Conservation (phyloP, 2,797 vertebrate species). For the Bufotes viridis region DNA sequence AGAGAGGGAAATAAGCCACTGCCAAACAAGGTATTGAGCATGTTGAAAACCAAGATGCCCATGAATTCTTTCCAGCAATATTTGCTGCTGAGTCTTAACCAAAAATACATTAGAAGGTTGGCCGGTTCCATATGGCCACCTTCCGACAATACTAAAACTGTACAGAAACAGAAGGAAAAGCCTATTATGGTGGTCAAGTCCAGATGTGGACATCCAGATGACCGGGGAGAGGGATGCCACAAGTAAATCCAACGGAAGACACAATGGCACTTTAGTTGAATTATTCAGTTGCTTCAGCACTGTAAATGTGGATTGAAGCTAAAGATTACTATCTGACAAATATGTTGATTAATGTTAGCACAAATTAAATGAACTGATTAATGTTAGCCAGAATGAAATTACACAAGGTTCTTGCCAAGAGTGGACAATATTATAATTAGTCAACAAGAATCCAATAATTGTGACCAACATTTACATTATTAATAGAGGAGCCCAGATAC, state of each 20-base stretch:
- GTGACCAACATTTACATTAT: conserved; percentile 12
- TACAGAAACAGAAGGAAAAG: no score
- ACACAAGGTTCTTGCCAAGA: conserved; percentile 11
- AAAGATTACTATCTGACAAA: not conserved
- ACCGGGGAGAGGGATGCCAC: not conserved
- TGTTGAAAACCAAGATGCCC: no score
- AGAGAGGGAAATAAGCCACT: not conserved
- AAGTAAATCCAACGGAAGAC: not conserved
- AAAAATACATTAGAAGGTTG: no score
- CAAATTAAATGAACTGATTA: conserved; percentile 5
- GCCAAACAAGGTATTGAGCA: no score
- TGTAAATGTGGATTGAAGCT: not conserved
- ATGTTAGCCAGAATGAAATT: not conserved
- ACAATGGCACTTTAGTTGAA: not conserved
- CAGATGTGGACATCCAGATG: not conserved
- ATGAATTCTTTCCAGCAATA: no score
- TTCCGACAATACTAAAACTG: no score
- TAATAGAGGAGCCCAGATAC: conserved; percentile 8
- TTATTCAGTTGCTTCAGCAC: not conserved
- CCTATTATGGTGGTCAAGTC: no score
- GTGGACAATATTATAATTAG: conserved; percentile 26
- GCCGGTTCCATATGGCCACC: no score
- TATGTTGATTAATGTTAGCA: not conserved
- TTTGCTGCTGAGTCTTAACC: no score
- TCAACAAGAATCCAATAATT: conserved; percentile 19